Conservation (phyloP, 2,113 vertebrate genomes). For the Trogon melanurus region DNA sequence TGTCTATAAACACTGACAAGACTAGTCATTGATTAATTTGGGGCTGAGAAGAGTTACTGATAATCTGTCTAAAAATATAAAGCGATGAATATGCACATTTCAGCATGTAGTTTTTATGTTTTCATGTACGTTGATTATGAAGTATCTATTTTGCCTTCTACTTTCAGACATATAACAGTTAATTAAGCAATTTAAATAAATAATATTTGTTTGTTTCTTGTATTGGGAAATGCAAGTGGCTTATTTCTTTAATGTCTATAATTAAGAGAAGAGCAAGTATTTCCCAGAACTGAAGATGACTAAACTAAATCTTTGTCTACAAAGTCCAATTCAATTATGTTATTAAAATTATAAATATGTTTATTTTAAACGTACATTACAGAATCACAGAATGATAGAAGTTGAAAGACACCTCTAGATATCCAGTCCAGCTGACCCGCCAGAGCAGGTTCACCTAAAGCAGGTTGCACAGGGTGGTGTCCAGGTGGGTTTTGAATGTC, state of each 20-base stretch:
- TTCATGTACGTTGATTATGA: not conserved
- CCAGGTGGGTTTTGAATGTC: too few relatives aligned
- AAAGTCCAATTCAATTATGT: not conserved
- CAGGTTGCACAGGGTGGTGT: too few relatives aligned
- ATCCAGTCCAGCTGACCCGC: too few relatives aligned
- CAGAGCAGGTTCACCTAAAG: too few relatives aligned
- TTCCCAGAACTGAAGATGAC: slow-evolving; percentile 6
- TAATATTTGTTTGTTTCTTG: not conserved
- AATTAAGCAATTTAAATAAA: not conserved
- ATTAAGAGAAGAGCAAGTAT: slow-evolving; percentile 19
- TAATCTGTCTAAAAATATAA: not conserved
- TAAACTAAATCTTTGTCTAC: not conserved
- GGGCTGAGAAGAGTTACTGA: not conserved
- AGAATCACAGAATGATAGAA: too few relatives aligned
- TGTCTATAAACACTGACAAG: not conserved
- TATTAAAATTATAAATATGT: not conserved
- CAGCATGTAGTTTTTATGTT: not conserved
- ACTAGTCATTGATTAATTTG: not conserved
- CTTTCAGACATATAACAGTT: not conserved
- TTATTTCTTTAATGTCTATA: not conserved
- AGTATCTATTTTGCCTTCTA: not conserved
- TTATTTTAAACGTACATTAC: not conserved
- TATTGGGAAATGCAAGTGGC: not conserved
- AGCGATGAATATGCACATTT: not conserved
- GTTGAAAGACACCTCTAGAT: too few relatives aligned